phyloP scores from a whole-genome alignment of 2,888 invertebrate genomes.

The Tachina lurida region DNA sequence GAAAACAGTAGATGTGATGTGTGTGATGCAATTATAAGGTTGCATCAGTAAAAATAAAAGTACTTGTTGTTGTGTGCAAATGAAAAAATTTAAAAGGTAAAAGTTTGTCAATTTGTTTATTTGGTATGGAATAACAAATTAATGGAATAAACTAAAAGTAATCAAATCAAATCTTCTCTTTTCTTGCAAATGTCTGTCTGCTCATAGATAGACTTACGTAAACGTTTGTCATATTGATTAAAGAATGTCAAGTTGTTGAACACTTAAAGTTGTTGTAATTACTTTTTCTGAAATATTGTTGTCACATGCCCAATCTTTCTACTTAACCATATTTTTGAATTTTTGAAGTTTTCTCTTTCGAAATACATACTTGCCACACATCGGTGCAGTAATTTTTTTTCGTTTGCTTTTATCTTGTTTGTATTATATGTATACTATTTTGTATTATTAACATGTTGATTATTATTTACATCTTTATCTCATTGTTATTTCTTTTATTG shows the following conservation, averaged over 20 bases:
- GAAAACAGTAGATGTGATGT: background rate
- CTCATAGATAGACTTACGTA: background rate
- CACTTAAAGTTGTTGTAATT: too few species aligned
- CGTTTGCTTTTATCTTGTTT: background rate
- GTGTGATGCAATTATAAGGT: slow-evolving; percentile 1
- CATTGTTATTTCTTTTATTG: slow-evolving; percentile 15
- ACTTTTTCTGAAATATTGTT: background rate
- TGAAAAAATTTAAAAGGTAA: background rate
- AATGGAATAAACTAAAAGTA: slow-evolving; percentile 2
- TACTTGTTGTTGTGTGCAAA: background rate
- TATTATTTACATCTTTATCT: slow-evolving; percentile 33
- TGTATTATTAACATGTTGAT: slow-evolving; percentile 6
- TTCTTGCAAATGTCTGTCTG: too few species aligned
- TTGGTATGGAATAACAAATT: background rate
- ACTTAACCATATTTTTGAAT: slow-evolving; percentile 5
- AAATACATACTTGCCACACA: slow-evolving; percentile 16
- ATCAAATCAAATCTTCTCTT: background rate
- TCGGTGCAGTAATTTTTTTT: background rate
- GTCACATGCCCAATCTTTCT: slow-evolving; percentile 9
- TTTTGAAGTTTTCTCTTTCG: slow-evolving; percentile 47
- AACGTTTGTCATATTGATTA: background rate
- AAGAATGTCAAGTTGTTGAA: background rate
- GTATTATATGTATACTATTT: slow-evolving; percentile 8
- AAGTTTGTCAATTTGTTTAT: background rate
- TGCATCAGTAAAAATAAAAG: background rate